Evolutionary conservation across 2,113 vertebrate genomes (phyloP).

Genomic region (Micronycteris hirsuta): DNA sequence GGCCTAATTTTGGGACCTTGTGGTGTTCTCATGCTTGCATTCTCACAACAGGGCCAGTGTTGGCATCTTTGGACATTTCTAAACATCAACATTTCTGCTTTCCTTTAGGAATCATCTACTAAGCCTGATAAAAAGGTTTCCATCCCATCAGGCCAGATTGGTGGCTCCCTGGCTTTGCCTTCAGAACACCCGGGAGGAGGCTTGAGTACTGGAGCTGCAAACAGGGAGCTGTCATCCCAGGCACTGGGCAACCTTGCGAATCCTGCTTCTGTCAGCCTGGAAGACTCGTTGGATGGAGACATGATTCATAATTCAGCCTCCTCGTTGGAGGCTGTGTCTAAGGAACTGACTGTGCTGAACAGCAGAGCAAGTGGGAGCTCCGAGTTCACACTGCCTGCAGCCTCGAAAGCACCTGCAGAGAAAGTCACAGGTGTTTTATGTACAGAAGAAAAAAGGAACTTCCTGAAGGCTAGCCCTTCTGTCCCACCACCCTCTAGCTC

Average conservation of each 20-base stretch:
- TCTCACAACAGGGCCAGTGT: background rate
- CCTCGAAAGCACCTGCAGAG: constrained; percentile 72
- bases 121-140: constrained; percentile 82
- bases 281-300: constrained; percentile 82
- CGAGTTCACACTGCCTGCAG: constrained; percentile 72
- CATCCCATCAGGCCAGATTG: constrained; percentile 63
- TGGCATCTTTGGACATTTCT: background rate
- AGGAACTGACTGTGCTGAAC: constrained; percentile 80
- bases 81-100: constrained; percentile 15
- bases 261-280: constrained; percentile 69
- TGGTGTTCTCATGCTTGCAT: background rate
- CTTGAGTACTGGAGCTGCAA: constrained; percentile 65
- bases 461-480: constrained; percentile 76
- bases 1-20: background rate
- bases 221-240: constrained; percentile 67
- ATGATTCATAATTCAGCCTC: constrained; percentile 77
- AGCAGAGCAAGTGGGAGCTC: constrained; percentile 75
- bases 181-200: constrained; percentile 75
- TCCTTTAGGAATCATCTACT: constrained; percentile 77
- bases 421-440: constrained; percentile 68
- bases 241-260: constrained; percentile 55
- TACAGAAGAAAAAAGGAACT: constrained; percentile 83
- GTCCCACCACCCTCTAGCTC: constrained; percentile 68
- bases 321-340: constrained; percentile 78
- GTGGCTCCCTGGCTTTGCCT: constrained; percentile 70